These are phyloP conservation scores for Myotis lucifugus DNA, from an alignment of 2,113 vertebrate species.

Conservation along the genomic window DNA sequence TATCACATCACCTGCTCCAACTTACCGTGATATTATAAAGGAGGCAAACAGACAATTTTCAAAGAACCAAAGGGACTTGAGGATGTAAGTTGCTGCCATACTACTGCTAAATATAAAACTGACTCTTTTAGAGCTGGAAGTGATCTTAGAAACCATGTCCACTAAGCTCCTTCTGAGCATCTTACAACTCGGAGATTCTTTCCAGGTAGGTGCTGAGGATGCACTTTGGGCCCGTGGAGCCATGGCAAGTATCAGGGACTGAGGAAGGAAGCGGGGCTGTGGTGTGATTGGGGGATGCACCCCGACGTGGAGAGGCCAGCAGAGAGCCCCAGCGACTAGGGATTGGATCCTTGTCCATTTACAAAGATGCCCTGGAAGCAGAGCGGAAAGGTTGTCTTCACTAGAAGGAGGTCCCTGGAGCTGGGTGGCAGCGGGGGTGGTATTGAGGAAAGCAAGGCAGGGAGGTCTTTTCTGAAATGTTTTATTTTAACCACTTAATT, in stretches of 20 bases:
- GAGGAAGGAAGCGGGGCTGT: not conserved
- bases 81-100: conserved; percentile 59
- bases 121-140: not conserved
- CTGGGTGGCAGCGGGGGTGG: not conserved
- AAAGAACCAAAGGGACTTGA: conserved; percentile 67
- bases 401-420: not conserved
- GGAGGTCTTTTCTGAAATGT: not conserved
- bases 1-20: conserved; percentile 79
- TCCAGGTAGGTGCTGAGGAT: not conserved
- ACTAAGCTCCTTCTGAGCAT: not conserved
- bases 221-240: not conserved
- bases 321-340: not conserved
- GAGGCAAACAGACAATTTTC: conserved; percentile 69
- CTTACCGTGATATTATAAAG: conserved; percentile 80
- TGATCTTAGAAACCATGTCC: not conserved
- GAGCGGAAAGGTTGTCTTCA: not conserved
- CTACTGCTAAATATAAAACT: not conserved
- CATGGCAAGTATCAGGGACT: not conserved
- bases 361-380: not conserved
- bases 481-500: not conserved
- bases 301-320: not conserved
- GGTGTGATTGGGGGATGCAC: not conserved
- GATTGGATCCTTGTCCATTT: not conserved
- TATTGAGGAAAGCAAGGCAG: not conserved
- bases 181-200: not conserved